These are phyloP conservation scores for Lasioglossum villosulum DNA, from an alignment of 2,888 invertebrate species.

Conservation along the genomic window DNA sequence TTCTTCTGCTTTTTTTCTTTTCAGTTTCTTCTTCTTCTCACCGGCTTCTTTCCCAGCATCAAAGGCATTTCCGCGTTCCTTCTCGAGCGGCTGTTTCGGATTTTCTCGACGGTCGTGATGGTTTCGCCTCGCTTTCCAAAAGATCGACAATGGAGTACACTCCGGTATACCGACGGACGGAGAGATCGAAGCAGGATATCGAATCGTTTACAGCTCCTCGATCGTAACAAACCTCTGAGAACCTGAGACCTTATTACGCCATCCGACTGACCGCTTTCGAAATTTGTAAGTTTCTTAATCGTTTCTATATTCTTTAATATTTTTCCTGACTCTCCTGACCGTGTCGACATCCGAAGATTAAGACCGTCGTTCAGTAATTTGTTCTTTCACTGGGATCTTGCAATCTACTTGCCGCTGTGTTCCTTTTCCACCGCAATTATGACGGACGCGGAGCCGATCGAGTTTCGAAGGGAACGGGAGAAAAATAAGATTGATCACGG, in stretches of 20 bases:
- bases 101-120: conserved; percentile 65
- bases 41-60: conserved; percentile 41
- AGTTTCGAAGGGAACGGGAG: not conserved
- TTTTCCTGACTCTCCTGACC: not conserved
- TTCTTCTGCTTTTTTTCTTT: conserved; percentile 51
- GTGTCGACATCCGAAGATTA: no score
- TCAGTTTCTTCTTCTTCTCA: not conserved
- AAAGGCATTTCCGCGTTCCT: conserved; percentile 29
- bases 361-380: not conserved
- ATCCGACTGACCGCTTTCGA: not conserved
- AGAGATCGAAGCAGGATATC: not conserved
- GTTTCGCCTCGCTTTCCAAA: conserved; percentile 67
- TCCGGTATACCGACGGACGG: conserved; percentile 13
- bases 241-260: not conserved
- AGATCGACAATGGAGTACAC: conserved; percentile 18
- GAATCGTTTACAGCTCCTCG: conserved; percentile 1
- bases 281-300: not conserved
- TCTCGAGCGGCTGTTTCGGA: conserved; percentile 26
- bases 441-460: not conserved
- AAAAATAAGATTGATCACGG: not conserved
- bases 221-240: not conserved
- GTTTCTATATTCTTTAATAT: not conserved
- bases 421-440: not conserved
- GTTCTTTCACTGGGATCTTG: not conserved
- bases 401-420: not conserved